A percentile compares a stretch with the other conserved stretches of the same genome.
Evolutionary conservation across 2,113 vertebrate genomes (phyloP).

Genomic region (Pseudorasbora parva): DNA sequence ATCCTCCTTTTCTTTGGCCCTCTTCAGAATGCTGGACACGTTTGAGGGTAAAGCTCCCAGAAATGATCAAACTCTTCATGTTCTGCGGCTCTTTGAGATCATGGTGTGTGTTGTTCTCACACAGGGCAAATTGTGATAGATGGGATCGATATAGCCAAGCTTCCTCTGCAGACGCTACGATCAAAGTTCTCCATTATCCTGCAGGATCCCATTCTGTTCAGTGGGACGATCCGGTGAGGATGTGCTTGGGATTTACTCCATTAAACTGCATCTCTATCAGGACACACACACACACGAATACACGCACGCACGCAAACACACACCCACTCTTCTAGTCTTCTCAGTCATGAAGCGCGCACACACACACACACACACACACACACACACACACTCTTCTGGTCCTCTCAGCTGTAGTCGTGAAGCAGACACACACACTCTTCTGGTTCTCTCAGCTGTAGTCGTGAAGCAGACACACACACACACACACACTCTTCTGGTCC

Average conservation of each 20-base stretch:
- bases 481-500: too few species aligned
- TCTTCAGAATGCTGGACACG: constrained; percentile 98
- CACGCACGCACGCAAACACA: too few species aligned
- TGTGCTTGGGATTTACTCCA: neutral
- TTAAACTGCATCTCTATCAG: neutral
- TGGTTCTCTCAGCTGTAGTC: too few species aligned
- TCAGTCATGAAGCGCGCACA: too few species aligned
- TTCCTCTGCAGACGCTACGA: constrained; percentile 90
- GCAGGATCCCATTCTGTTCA: constrained; percentile 96
- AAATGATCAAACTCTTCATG: neutral
- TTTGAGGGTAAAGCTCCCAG: constrained; percentile 83
- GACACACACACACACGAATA: neutral
- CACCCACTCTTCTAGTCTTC: too few species aligned
- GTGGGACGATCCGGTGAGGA: constrained; percentile 89
- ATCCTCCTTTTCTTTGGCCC: constrained; percentile 96
- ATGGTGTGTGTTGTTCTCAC: neutral
- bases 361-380: neutral
- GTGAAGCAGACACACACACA: too few species aligned
- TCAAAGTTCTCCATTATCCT: constrained; percentile 98
- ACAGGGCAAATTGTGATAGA: constrained; percentile 94
- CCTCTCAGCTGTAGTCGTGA: neutral
- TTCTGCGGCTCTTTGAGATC: too few species aligned
- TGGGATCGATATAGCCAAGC: constrained; percentile 93
- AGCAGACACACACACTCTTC: too few species aligned
- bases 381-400: neutral